Conservation (phyloP, 2,113 vertebrate species). For the Tautogolabrus adspersus region DNA sequence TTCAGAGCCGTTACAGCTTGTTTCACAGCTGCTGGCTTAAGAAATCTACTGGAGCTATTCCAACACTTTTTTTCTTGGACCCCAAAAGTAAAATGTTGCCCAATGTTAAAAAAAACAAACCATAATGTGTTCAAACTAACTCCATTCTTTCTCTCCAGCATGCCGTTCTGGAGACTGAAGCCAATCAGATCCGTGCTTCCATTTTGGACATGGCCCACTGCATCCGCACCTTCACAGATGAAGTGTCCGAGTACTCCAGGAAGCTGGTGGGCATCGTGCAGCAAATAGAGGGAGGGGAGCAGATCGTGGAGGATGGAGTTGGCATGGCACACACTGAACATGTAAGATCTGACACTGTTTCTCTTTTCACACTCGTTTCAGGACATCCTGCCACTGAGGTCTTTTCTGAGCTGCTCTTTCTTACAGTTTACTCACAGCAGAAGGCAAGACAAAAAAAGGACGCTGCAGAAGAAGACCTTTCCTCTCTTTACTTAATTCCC, state of each 20-base stretch:
- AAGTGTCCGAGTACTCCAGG: conserved; percentile 97
- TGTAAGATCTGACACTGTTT: conserved; percentile 75
- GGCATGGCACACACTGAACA: conserved; percentile 98
- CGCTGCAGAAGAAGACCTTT: not conserved
- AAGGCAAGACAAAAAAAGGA: no score
- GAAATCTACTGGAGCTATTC: no score
- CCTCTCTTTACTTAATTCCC: not conserved
- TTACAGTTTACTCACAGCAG: no score
- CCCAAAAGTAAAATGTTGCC: no score
- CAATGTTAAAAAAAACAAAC: not conserved
- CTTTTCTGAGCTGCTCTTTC: no score
- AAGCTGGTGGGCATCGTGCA: conserved; percentile 97
- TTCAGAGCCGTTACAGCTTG: not conserved
- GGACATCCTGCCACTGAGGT: no score
- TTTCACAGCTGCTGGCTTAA: not conserved
- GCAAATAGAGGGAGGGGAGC: conserved; percentile 97
- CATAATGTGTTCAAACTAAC: conserved; percentile 44
- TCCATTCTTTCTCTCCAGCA: conserved; percentile 82
- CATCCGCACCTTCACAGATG: conserved; percentile 97
- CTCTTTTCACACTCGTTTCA: no score
- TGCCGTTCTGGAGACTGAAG: conserved; percentile 93
- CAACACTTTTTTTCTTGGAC: no score
- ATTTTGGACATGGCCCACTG: conserved; percentile 99
- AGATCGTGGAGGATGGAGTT: conserved; percentile 95
- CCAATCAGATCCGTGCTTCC: conserved; percentile 97